Base-by-base conservation (phyloP, 2,888 invertebrate genomes). In the Stenichneumon culpator region DNA sequence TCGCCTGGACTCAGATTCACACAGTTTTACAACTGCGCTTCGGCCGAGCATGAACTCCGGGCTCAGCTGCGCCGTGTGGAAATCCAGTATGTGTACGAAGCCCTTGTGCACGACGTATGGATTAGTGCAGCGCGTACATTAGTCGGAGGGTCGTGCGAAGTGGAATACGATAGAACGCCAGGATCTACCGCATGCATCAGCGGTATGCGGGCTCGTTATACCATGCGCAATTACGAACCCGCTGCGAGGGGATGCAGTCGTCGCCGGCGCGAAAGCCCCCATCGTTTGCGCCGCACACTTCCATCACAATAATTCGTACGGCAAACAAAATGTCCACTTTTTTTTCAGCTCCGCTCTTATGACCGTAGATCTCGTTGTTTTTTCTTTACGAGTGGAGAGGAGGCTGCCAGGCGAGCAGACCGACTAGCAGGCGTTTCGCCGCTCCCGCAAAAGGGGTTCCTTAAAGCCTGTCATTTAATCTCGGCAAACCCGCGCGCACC, bases 281-380 rank as follows among this genome's bases (percentile, higher is more conserved):
- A 19, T 82, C 74, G 74, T 69, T 63, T 69, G 68, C 78, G 50
- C 65, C 84, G 70, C 72, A 67, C 68, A 73, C 79, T 50, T 67
- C 50, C 82, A 79, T 85, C 79, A 79, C 25, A 75, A 75, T 85
- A 82, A 85, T 85, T 85, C 79, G 54, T 50, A 79, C 54, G 79
- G 70, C 82, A 82, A 85, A 85, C 79, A 85, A 82, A 72, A 82
- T 79, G 54, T 75, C 74, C 72, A 82, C 75, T 85, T 85, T 85
- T 82, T 44, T 11, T 44, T 3, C 44, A 14, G 52, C n/a, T n/a
- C 6, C 52, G 52, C 19, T 14, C 52, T 19, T 9, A 52, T 3
- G 52, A 19, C 19, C 19, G n/a, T 52, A 32, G 60, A 60, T 16
- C 16, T 60, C 32, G 60, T 32, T 25, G 25, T 25, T 60, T 60